Conservation (phyloP, 2,888 invertebrate genomes). For the Hirtodrosophila confusa region DNA sequence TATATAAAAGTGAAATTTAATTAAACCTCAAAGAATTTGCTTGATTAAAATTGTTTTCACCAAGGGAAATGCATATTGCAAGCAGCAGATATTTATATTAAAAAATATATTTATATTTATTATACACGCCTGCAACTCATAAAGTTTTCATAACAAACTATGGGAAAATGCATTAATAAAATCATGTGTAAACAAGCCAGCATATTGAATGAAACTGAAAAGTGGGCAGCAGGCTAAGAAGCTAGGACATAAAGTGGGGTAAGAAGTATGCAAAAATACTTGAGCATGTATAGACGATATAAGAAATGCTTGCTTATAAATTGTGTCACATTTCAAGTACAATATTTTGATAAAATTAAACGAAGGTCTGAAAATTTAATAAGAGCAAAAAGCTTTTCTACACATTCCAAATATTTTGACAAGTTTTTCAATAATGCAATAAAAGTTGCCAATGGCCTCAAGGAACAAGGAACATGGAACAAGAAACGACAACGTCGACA, state of each 20-base stretch:
- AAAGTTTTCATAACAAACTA: conserved; percentile 42
- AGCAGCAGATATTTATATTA: conserved; percentile 9
- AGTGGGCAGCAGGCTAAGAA: neutral
- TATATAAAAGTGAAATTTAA: conserved; percentile 52
- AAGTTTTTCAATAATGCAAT: conserved; percentile 81
- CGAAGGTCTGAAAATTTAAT: conserved; percentile 56
- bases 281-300: conserved; percentile 5
- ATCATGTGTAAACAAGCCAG: conserved; percentile 32
- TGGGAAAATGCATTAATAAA: conserved; percentile 48
- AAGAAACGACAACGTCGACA: conserved; percentile 19
- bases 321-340: conserved; percentile 10
- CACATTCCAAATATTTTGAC: conserved; percentile 79
- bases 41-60: conserved; percentile 54
- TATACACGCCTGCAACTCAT: conserved; percentile 31
- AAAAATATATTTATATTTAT: conserved; percentile 14
- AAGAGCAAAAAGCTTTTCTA: conserved; percentile 68
- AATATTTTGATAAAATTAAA: conserved; percentile 50
- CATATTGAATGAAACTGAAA: conserved; percentile 36
- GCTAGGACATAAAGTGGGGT: conserved; percentile 4
- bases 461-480: conserved; percentile 21
- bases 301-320: neutral
- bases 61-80: conserved; percentile 12
- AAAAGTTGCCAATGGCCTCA: conserved; percentile 65
- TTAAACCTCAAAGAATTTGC: conserved; percentile 67
- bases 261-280: conserved; percentile 1